Base-by-base conservation (phyloP, 2,797 vertebrate genomes). In the Rousettus madagascariensis region DNA sequence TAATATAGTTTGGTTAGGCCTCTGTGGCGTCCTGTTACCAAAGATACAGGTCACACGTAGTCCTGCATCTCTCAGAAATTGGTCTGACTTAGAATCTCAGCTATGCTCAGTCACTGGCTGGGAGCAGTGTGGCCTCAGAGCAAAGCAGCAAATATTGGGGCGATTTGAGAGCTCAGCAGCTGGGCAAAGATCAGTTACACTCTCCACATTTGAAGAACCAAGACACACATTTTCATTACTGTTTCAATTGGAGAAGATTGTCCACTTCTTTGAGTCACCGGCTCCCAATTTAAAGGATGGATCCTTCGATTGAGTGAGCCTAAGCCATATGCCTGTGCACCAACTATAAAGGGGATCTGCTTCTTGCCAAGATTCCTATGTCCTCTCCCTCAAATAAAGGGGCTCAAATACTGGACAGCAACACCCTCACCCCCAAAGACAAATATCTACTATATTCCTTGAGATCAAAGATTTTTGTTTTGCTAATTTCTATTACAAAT, bases 381-480 rank as follows among this genome's bases (percentile, higher is more conserved):
- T 17, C 8, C 17, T 85, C 53, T 66, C 12, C 20, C 17, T 5
- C 24, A 88, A 90, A 65, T 75, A 84, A 74, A 74, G 9, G 30
- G 28, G 28, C 82, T 88, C 61, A 71, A 80, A 46, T 91, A 33
- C 38, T 91, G 22, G 74, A 80, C 5, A 86, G 24, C 49, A 80
- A 69, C 10, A 38, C 38, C 8, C 36, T 20, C 19, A 17, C 19
- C 49, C 13, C 15, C 80, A 83, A 63, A 26, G 66, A 94, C 38
- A 95, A 33, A 65, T 59, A 49, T 66, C 53, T 55, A 26, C 36
- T 87, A 53, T 8, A 83, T 28, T 63, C 12, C 61, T 59, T 86
- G 68, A 97, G 61, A 82, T 51, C 22, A 90, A 53, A 86, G 53
- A 80, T 66, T 82, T 87, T 87, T 90, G n/a, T 91, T 59, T 57